phyloP scores from a whole-genome alignment of 2,888 invertebrate species.

The Drosophila atroscutellata region DNA sequence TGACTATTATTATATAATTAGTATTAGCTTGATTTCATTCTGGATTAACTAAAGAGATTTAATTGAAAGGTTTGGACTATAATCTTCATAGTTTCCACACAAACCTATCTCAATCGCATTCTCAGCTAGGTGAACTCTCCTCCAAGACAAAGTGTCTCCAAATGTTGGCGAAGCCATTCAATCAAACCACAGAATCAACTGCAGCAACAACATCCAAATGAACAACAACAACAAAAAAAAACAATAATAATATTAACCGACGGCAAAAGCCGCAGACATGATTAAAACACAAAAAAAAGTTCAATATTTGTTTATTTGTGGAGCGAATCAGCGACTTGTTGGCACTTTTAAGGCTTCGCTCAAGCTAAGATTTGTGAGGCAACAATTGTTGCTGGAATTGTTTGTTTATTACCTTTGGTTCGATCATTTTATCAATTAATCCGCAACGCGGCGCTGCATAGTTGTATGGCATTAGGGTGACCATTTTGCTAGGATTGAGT shows the following conservation, averaged over 20 bases:
- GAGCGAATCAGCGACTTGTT: slow-evolving; percentile 10
- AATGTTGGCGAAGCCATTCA: slow-evolving; percentile 45
- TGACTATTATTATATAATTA: too few relatives aligned
- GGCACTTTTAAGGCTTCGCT: slow-evolving; percentile 69
- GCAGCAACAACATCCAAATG: slow-evolving; percentile 5
- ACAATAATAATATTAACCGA: slow-evolving; percentile 30
- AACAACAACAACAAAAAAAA: slow-evolving; percentile 16
- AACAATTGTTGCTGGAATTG: slow-evolving; percentile 5
- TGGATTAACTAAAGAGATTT: background rate
- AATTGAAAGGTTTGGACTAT: background rate
- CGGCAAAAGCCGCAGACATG: slow-evolving; percentile 44
- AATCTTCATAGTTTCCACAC: background rate
- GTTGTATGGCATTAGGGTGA: slow-evolving; percentile 85
- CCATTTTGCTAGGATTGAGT: slow-evolving; percentile 77
- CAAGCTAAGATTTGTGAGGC: slow-evolving; percentile 12
- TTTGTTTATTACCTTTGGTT: slow-evolving; percentile 83
- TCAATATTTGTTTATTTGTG: slow-evolving; percentile 25
- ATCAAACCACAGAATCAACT: slow-evolving; percentile 31
- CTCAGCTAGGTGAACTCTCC: slow-evolving; percentile 6
- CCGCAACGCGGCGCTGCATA: slow-evolving; percentile 85
- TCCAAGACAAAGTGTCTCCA: slow-evolving; percentile 15
- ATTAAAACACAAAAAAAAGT: slow-evolving; percentile 15
- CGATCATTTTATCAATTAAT: slow-evolving; percentile 86
- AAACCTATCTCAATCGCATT: background rate
- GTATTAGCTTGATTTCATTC: background rate